phyloP scores from a whole-genome alignment of 1,140 invertebrate species.

The Augochlora pura region DNA sequence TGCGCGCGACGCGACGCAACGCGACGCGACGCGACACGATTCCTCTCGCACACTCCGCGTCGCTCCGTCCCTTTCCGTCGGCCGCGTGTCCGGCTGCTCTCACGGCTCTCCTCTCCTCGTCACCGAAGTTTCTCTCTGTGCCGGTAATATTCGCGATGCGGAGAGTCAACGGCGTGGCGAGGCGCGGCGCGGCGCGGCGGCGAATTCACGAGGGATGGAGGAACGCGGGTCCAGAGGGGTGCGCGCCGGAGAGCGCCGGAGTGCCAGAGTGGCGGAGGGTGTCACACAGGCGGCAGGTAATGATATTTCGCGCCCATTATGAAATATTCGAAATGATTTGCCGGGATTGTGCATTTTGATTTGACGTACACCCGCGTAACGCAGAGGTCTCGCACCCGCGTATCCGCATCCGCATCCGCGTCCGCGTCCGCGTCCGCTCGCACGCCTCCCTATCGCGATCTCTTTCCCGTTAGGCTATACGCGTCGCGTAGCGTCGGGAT shows the following conservation, averaged over 20 bases:
- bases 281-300: slow-evolving; percentile 68
- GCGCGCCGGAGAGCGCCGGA: slow-evolving; percentile 26
- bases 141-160: slow-evolving; percentile 53
- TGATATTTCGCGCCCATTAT: slow-evolving; percentile 78
- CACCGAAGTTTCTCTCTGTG: slow-evolving; percentile 33
- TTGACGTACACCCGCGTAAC: slow-evolving; percentile 70
- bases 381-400: slow-evolving; percentile 38
- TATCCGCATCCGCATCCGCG: neutral
- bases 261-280: slow-evolving; percentile 37
- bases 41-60: slow-evolving; percentile 1
- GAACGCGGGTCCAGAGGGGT: slow-evolving; percentile 18
- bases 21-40: slow-evolving; percentile 5
- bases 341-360: slow-evolving; percentile 77
- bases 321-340: slow-evolving; percentile 80
- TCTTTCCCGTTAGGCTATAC: too few relatives aligned
- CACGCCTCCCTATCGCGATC: too few relatives aligned
- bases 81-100: neutral
- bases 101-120: slow-evolving; percentile 25
- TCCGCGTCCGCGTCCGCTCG: too few relatives aligned
- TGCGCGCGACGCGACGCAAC: slow-evolving; percentile 29
- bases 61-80: neutral
- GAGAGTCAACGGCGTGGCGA: neutral
- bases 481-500: neutral
- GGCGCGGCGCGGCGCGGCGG: neutral
- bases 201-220: slow-evolving; percentile 51